A percentile compares a stretch with the other conserved stretches of the same genome.
phyloP scores from a whole-genome alignment of 2,113 vertebrate species.

The Eira barbara region DNA sequence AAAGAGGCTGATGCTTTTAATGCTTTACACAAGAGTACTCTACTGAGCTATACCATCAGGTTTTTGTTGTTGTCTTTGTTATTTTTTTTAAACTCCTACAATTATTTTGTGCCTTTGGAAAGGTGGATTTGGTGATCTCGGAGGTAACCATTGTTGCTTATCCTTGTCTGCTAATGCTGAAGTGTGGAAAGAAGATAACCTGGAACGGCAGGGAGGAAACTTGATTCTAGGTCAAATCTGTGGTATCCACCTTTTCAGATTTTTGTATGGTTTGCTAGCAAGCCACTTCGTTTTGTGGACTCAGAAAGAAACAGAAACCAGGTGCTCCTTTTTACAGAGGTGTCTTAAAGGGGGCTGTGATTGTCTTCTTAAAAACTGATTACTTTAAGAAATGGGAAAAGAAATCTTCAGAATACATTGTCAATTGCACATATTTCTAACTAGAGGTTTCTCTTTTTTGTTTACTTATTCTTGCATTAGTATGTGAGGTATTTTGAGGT shows the following conservation, averaged over 20 bases:
- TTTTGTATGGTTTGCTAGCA: constrained; percentile 55
- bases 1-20: constrained; percentile 66
- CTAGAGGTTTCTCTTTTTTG: constrained; percentile 4
- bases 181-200: constrained; percentile 71
- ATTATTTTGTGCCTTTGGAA: constrained; percentile 61
- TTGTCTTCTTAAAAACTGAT: background rate
- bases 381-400: constrained; percentile 4
- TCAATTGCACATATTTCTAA: constrained; percentile 17
- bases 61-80: background rate
- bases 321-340: constrained; percentile 38
- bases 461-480: constrained; percentile 26
- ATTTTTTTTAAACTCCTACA: constrained; percentile 22
- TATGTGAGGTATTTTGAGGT: constrained; percentile 24
- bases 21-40: constrained; percentile 56
- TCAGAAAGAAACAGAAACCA: constrained; percentile 35
- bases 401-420: constrained; percentile 2
- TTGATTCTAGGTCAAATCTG: constrained; percentile 63
- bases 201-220: constrained; percentile 68
- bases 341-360: constrained; percentile 16
- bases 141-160: constrained; percentile 63
- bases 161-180: constrained; percentile 63
- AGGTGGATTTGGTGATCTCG: constrained; percentile 60
- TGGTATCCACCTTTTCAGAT: constrained; percentile 34
- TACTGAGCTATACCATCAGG: constrained; percentile 33
- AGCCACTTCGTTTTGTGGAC: constrained; percentile 21